Evolutionary conservation across 2,113 vertebrate species (phyloP).

Genomic region (Carettochelys insculpta): DNA sequence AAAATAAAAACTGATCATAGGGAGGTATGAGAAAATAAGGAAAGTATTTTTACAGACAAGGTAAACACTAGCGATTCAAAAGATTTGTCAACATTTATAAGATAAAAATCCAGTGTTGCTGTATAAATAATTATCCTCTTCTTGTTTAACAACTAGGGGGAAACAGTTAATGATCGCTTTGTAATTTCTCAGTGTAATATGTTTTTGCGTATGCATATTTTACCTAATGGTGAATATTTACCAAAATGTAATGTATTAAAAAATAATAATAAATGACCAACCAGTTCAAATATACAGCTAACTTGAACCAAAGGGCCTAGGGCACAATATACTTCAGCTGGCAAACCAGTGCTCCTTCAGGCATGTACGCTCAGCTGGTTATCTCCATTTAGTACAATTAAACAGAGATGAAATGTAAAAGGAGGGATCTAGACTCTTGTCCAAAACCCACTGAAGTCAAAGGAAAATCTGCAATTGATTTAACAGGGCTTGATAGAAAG

Average conservation of each 20-base stretch:
- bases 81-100: background rate
- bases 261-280: background rate
- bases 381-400: background rate
- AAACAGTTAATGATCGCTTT: background rate
- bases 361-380: background rate
- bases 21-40: background rate
- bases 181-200: background rate
- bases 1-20: background rate
- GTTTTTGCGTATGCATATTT: background rate
- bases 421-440: background rate
- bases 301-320: background rate
- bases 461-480: background rate
- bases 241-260: background rate
- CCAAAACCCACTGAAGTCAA: background rate
- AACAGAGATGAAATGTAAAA: background rate
- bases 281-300: rapidly evolving
- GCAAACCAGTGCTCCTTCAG: background rate
- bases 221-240: background rate
- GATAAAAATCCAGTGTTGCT: background rate
- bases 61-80: background rate
- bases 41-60: background rate
- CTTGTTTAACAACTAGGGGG: background rate
- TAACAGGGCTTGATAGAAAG: background rate
- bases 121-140: background rate
- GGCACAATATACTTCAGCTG: background rate